Base-by-base conservation (phyloP, 1,140 invertebrate genomes). In the Conus ventricosus region DNA sequence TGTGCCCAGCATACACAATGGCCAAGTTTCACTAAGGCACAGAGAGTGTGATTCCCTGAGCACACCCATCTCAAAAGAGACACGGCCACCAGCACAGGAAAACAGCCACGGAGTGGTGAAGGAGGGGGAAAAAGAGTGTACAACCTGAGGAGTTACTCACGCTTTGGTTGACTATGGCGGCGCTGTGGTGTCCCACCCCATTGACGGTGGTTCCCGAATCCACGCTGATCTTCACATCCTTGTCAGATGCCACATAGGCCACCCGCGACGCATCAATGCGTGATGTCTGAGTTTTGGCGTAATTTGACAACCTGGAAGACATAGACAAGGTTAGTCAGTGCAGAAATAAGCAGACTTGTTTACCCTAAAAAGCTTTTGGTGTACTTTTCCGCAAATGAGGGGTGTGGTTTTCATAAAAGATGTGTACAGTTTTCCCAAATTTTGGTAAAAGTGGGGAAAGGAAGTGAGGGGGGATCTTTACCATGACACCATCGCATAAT, bases 151-250 rank as follows among this genome's bases (percentile, higher is more conserved):
- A 85, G 23, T 82, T 87, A 92, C 93, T 92, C 92, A 93, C 93
- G 91, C 92, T 92, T 91, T 92, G 90, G 88, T 88, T 92, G 83
- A 89, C 87, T 27, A 88, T 82, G 17, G 11, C 4, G 54, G 97
- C 98, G 95, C 97, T 97, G 96, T 97, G 97, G 95, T 96, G 96
- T 96, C 95, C 97, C 95, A 96, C 97, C 95, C 97, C 98, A 96
- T 98, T 98, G 95, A 89, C 90, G 67, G 97, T 97, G 96, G 98
- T 98, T 96, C 87, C 89, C 51, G 63, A 54, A 4, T 98, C 98
- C 96, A 98, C 98, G 96, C 98, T 99, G 94, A 98, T 98, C 96
- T 98, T 99, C 95, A 99, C 98, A 96, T 98, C 97, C 96, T 97
- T 97, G 94, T 97, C 96, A 87, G 95, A 95, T 54, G 94, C 94